Evolutionary conservation across 2,113 vertebrate species (phyloP).

Genomic region (Urocitellus parryii): DNA sequence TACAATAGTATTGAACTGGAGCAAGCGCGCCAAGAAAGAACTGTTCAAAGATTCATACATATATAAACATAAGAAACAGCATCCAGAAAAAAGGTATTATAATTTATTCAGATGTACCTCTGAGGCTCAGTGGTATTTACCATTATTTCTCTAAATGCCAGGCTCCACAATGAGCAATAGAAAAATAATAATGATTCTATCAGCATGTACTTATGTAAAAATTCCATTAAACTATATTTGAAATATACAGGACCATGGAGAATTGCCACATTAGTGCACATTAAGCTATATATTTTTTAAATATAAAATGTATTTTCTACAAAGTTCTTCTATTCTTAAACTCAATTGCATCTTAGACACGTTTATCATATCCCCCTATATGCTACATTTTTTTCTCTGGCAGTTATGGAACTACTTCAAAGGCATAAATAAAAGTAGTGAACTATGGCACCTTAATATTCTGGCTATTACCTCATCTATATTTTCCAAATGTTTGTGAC

Average conservation of each 20-base stretch:
- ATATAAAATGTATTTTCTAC: constrained; percentile 13
- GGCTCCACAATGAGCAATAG: constrained; percentile 23
- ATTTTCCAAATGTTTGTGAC: background rate
- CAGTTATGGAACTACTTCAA: background rate
- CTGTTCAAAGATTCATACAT: background rate
- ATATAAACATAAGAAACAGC: background rate
- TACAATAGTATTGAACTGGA: background rate
- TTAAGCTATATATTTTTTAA: constrained; percentile 12
- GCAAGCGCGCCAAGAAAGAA: constrained; percentile 16
- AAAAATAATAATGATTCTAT: constrained; percentile 50
- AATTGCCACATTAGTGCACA: background rate
- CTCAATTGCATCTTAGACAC: background rate
- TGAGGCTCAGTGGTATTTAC: constrained; percentile 7
- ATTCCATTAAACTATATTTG: constrained; percentile 42
- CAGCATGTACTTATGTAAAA: constrained; percentile 24
- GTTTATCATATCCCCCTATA: background rate
- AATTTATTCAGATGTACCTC: constrained; percentile 33
- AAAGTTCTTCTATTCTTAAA: constrained; percentile 3
- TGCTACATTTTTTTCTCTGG: background rate
- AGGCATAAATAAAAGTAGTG: constrained; percentile 21
- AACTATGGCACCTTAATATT: background rate
- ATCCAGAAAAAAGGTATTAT: constrained; percentile 17
- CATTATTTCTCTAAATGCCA: constrained; percentile 46
- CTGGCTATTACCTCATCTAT: background rate
- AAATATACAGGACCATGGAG: constrained; percentile 31